Evolutionary conservation across 2,888 invertebrate species (phyloP).

Genomic region (Cosmia trapezina): DNA sequence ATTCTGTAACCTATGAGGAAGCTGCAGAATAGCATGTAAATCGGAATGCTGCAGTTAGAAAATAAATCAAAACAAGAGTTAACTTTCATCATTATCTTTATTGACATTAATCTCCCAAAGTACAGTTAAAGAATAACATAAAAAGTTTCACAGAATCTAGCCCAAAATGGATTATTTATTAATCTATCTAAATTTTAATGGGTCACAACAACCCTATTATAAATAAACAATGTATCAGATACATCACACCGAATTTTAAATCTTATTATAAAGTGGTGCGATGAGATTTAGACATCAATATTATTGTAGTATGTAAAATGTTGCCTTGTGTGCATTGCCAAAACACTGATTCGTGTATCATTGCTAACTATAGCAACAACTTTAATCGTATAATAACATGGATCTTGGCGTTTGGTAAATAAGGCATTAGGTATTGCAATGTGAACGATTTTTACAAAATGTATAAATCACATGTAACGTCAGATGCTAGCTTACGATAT

Average conservation of each 20-base stretch:
- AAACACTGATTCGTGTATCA: conserved; percentile 31
- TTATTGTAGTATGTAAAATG: conserved; percentile 46
- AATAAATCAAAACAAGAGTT: conserved; percentile 38
- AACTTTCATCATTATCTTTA: conserved; percentile 78
- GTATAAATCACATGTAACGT: conserved; percentile 28
- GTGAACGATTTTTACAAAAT: conserved; percentile 31
- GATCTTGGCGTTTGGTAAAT: conserved; percentile 18
- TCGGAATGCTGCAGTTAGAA: not conserved
- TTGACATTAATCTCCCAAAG: conserved; percentile 84
- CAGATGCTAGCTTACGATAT: conserved; percentile 47
- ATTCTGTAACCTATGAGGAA: too few species aligned
- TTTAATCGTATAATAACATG: conserved; percentile 13
- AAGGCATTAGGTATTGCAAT: conserved; percentile 51
- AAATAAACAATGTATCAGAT: conserved; percentile 69
- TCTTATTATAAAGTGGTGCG: conserved; percentile 62
- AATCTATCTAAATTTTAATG: conserved; percentile 74
- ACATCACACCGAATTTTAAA: conserved; percentile 68
- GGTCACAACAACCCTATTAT: conserved; percentile 62
- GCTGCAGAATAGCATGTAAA: too few species aligned
- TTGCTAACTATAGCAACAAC: conserved; percentile 20
- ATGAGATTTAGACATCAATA: conserved; percentile 46
- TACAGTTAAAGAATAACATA: conserved; percentile 80
- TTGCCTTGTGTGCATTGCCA: conserved; percentile 58
- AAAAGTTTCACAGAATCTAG: conserved; percentile 72
- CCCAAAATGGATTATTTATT: conserved; percentile 67